These are phyloP conservation scores for Mirza zaza DNA, from an alignment of 2,113 vertebrate species.

Conservation along the genomic window DNA sequence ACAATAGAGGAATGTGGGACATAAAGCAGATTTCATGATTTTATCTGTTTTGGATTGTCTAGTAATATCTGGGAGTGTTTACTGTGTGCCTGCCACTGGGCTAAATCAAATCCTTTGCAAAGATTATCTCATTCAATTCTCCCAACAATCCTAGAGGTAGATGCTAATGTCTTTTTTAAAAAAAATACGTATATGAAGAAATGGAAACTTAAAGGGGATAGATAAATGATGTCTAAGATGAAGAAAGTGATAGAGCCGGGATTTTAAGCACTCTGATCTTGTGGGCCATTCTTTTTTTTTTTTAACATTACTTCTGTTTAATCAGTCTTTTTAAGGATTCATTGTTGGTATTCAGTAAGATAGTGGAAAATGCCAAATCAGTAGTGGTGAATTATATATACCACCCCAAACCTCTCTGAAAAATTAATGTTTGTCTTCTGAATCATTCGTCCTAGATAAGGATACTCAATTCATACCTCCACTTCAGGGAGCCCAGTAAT, in stretches of 20 bases:
- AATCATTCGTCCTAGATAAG: neutral
- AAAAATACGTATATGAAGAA: neutral
- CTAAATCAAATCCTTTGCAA: conserved; percentile 7
- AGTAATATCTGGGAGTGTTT: neutral
- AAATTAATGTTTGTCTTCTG: neutral
- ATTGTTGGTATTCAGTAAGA: neutral
- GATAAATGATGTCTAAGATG: neutral
- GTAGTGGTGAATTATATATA: neutral
- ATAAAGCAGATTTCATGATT: neutral
- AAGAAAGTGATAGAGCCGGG: neutral
- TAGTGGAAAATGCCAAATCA: neutral
- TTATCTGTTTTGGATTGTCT: neutral
- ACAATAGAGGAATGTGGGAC: neutral
- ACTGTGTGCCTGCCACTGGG: neutral
- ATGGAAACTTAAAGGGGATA: neutral
- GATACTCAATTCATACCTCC: neutral
- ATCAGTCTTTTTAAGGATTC: neutral
- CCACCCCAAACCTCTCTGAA: neutral
- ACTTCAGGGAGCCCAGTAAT: neutral
- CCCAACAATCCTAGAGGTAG: neutral
- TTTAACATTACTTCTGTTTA: neutral
- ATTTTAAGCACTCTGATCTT: neutral
- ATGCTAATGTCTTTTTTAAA: neutral
- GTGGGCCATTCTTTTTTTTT: neutral
- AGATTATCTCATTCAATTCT: neutral